These are phyloP conservation scores for Pygoscelis adeliae DNA, from an alignment of 2,113 vertebrate genomes.

Conservation along the genomic window DNA sequence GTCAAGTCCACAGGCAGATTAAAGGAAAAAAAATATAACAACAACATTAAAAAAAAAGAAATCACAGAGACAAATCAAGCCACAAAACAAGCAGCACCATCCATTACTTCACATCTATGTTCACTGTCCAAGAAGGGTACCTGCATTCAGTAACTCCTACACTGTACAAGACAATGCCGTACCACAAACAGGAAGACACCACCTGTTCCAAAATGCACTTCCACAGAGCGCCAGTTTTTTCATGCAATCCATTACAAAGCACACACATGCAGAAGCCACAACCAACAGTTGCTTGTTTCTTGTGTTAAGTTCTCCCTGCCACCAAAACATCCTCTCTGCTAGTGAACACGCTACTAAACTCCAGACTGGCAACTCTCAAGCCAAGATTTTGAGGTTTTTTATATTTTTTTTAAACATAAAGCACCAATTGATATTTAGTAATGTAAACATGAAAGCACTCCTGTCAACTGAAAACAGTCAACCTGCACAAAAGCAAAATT, in stretches of 20 bases:
- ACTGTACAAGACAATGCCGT: neutral
- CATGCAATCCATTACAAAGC: neutral
- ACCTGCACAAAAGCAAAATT: neutral
- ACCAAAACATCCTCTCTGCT: neutral
- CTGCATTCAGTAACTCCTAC: too few relatives aligned
- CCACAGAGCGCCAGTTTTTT: neutral
- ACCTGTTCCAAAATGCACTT: neutral
- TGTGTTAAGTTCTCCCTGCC: neutral
- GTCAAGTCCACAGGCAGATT: neutral
- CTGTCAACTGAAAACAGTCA: neutral
- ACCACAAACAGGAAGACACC: neutral
- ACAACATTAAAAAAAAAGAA: neutral
- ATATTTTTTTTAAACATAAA: neutral
- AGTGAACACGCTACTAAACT: neutral
- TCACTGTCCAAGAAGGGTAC: neutral
- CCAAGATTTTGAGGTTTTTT: fast-evolving
- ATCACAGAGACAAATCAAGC: neutral
- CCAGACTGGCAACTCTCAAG: neutral
- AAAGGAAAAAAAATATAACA: neutral
- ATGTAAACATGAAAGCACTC: neutral
- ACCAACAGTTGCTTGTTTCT: neutral
- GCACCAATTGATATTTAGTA: fast-evolving
- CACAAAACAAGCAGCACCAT: neutral
- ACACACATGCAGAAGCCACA: neutral
- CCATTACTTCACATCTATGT: neutral